These are phyloP conservation scores for Pachyrhynchus sulphureomaculatus DNA, from an alignment of 1,140 invertebrate species.

Conservation along the genomic window DNA sequence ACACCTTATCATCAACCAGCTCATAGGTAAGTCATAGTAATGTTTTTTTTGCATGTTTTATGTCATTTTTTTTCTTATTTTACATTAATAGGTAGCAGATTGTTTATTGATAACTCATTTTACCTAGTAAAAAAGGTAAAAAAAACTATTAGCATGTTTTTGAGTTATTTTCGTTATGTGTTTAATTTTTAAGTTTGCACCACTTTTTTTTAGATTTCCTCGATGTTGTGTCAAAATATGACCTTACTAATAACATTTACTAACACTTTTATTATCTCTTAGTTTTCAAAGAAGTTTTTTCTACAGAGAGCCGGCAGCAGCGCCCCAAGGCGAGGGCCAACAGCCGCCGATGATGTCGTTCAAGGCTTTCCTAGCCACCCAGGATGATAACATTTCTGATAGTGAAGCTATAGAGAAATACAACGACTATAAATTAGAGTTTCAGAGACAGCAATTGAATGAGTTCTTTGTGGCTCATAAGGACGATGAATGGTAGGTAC, in stretches of 20 bases:
- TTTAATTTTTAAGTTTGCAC: background rate
- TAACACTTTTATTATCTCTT: slow-evolving; percentile 15
- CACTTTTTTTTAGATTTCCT: slow-evolving; percentile 24
- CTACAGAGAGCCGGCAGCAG: slow-evolving; percentile 44
- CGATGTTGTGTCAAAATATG: slow-evolving; percentile 2
- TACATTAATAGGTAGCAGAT: no score
- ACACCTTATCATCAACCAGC: slow-evolving; percentile 53
- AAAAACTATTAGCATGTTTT: no score
- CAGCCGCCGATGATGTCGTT: slow-evolving; percentile 96
- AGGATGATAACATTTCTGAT: slow-evolving; percentile 96
- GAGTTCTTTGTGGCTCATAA: slow-evolving; percentile 99
- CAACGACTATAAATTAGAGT: slow-evolving; percentile 98
- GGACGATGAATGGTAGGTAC: slow-evolving; percentile 95
- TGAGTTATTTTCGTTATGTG: no score
- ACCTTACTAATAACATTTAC: background rate
- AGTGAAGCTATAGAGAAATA: slow-evolving; percentile 97
- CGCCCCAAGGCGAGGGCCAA: slow-evolving; percentile 56
- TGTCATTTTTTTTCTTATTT: no score
- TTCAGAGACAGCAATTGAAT: slow-evolving; percentile 92
- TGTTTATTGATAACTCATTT: no score
- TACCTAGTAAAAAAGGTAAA: no score
- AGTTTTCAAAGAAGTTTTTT: slow-evolving; percentile 44
- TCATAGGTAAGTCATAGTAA: slow-evolving; percentile 45
- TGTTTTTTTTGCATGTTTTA: no score
- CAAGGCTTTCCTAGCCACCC: slow-evolving; percentile 93